phyloP scores from a whole-genome alignment of 2,113 vertebrate genomes.

The Elachura formosa region DNA sequence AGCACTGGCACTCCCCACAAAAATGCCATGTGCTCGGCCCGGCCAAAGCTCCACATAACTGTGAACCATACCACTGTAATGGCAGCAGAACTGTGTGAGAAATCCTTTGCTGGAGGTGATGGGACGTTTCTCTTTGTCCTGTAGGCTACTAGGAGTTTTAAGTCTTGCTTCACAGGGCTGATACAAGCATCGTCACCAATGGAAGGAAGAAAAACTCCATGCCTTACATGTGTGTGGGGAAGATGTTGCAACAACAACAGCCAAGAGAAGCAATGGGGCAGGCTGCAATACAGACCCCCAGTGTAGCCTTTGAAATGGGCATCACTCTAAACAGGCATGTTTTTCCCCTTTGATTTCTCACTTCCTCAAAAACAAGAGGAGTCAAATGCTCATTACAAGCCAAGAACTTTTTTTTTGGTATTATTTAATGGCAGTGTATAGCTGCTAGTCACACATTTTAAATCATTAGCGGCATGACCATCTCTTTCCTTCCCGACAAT shows the following conservation, averaged over 20 bases:
- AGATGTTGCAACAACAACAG: not conserved
- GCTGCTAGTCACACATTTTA: slow-evolving; percentile 66
- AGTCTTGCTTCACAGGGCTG: not conserved
- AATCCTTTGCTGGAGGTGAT: not conserved
- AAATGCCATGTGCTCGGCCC: not conserved
- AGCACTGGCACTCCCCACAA: not conserved
- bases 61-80: not conserved
- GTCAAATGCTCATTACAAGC: slow-evolving; percentile 44
- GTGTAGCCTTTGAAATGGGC: not conserved
- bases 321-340: not conserved
- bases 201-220: not conserved
- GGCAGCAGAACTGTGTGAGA: not conserved
- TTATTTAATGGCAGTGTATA: slow-evolving; percentile 57
- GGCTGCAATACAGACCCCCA: not conserved
- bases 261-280: not conserved
- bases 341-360: slow-evolving; percentile 47
- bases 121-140: not conserved
- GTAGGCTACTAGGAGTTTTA: not conserved
- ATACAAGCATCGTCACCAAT: not conserved
- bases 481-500: slow-evolving; percentile 59
- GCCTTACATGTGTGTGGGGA: not conserved
- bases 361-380: slow-evolving; percentile 46
- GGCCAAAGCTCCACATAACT: not conserved
- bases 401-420: slow-evolving; percentile 4
- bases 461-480: slow-evolving; percentile 57